These are phyloP conservation scores for Spilosoma lubricipeda DNA, from an alignment of 2,888 invertebrate species.

Conservation along the genomic window DNA sequence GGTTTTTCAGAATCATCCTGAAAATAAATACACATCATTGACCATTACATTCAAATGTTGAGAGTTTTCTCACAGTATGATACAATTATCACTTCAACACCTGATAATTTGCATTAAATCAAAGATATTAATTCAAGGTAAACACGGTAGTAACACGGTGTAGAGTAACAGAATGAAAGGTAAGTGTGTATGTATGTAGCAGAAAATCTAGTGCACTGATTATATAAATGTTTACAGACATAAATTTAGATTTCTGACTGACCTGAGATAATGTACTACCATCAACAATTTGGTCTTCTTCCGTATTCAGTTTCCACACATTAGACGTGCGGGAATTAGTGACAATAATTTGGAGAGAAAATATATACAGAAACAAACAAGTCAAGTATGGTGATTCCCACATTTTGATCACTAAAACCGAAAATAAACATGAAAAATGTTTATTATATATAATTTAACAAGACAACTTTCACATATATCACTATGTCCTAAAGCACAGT, in stretches of 20 bases:
- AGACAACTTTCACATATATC: slow-evolving; percentile 63
- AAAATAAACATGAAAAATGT: slow-evolving; percentile 69
- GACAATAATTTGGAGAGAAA: slow-evolving; percentile 89
- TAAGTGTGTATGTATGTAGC: slow-evolving; percentile 43
- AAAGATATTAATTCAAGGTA: slow-evolving; percentile 59
- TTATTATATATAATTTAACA: slow-evolving; percentile 54
- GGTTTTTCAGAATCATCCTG: slow-evolving; percentile 79
- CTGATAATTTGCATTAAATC: slow-evolving; percentile 18
- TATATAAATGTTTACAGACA: slow-evolving; percentile 69
- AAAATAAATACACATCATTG: slow-evolving; percentile 43
- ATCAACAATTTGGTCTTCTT: slow-evolving; percentile 91
- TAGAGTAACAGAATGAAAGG: slow-evolving; percentile 55
- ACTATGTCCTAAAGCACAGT: slow-evolving; percentile 59
- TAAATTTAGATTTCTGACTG: slow-evolving; percentile 60
- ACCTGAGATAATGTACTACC: slow-evolving; percentile 86
- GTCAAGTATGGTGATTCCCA: slow-evolving; percentile 86
- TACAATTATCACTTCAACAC: slow-evolving; percentile 19
- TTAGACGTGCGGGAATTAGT: slow-evolving; percentile 94
- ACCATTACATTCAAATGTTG: neutral
- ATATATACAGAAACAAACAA: slow-evolving; percentile 89
- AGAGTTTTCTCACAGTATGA: slow-evolving; percentile 18
- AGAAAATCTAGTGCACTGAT: slow-evolving; percentile 63
- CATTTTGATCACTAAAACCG: slow-evolving; percentile 76
- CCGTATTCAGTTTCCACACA: slow-evolving; percentile 92
- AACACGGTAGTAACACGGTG: slow-evolving; percentile 50